phyloP scores from a whole-genome alignment of 2,888 invertebrate species.

The Ormyrus labotus region DNA sequence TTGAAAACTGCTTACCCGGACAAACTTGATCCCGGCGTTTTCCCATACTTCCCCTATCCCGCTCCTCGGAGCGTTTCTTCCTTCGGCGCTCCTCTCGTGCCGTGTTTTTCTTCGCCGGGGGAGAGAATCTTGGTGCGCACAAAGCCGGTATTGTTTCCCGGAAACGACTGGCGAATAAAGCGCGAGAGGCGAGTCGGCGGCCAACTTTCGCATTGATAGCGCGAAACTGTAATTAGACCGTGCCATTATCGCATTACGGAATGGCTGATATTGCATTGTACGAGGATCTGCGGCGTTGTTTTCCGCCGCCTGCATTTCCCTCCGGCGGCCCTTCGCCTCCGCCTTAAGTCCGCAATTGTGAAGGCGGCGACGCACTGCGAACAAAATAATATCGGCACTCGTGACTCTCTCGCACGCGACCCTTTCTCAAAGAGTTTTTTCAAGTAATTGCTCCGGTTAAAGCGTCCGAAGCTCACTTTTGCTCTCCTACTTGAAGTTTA shows the following conservation, averaged over 20 bases:
- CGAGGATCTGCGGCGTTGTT: too few species aligned
- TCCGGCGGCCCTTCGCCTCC: background rate
- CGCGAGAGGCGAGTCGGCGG: background rate
- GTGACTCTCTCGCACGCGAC: background rate
- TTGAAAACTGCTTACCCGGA: slow-evolving; percentile 14
- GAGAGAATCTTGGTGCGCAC: slow-evolving; percentile 2
- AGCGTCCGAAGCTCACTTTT: background rate
- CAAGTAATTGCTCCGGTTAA: background rate
- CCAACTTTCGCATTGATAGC: slow-evolving; percentile 26
- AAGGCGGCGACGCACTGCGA: background rate
- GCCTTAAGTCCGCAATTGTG: background rate
- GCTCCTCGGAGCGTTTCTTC: background rate
- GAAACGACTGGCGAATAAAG: slow-evolving; percentile 14
- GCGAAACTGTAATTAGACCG: slow-evolving; percentile 42
- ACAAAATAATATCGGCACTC: slow-evolving; percentile 11
- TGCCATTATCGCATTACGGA: slow-evolving; percentile 34
- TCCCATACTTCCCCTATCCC: background rate
- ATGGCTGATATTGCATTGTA: background rate
- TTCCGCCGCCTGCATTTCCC: background rate
- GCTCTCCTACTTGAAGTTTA: background rate
- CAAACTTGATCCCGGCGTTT: slow-evolving; percentile 4
- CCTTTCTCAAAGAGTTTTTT: background rate
- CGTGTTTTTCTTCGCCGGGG: background rate
- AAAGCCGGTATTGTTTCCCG: slow-evolving; percentile 24
- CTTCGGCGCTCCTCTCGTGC: background rate